Base-by-base conservation (phyloP, 1,140 invertebrate genomes). In the Drosophila miranda region DNA sequence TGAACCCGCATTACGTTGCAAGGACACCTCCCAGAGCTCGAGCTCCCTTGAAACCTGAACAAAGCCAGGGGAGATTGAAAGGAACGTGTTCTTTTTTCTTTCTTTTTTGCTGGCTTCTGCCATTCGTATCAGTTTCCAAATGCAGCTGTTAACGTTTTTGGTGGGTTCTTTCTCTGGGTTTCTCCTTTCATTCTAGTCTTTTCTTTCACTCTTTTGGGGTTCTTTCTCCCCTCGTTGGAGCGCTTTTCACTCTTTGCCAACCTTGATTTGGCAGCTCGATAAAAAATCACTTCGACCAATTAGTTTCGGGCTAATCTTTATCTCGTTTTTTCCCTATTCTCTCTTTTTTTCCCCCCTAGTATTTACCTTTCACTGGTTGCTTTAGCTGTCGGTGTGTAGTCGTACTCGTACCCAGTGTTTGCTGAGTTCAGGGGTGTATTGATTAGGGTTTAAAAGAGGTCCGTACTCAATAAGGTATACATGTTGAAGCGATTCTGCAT, bases 201-300 rank as follows among this genome's bases (percentile, higher is more conserved):
- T n/a, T 3, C 49, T 3, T 9, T 11, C 3, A 13, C 34, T 38
- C 30, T 30, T 30, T 30, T 19, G 14, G 14, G 49, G 13, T 21
- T 13, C 6, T 34, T 26, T 14, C 3, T 26, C 23, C 23, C 23
- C 23, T 26, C 5, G 4, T 26, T 26, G 23, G 5, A 21, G 19
- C 26, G 21, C 23, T 42, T 54, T 59, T 14, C 11, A 14, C 49
- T 42, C 26, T 30, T 49, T 44, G 50, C 6, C 44, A 72, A 38
- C 68, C 50, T 62, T 72, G 68, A 72, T 62, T 62, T 54, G 50
- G 66, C 44, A 56, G 44, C 23, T 68, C 66, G 62, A 69, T 69
- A 75, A 53, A 78, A 77, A 86, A 84, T 86, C 82, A 84, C 73
- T 84, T 81, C 49, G 53, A 57, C 61, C 82, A 84, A 86, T 84